Evolutionary conservation across 2,888 invertebrate species (phyloP).

Genomic region (Andrena chrysosceles): DNA sequence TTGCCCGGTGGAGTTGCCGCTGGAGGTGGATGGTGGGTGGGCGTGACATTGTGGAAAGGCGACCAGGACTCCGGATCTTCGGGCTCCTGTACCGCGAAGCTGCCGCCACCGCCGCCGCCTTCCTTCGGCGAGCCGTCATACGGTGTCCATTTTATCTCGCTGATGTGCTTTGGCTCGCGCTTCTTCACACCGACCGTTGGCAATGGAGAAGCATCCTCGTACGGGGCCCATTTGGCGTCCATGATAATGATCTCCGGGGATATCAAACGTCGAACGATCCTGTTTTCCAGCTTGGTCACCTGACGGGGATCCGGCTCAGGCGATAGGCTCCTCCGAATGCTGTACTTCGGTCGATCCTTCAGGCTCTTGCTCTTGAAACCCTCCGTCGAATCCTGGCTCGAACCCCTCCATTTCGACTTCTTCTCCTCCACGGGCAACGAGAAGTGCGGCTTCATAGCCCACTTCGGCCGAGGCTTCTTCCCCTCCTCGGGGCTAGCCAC

Average conservation of each 20-base stretch:
- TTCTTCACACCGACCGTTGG: conserved; percentile 81
- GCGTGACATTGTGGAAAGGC: conserved; percentile 80
- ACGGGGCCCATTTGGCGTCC: conserved; percentile 82
- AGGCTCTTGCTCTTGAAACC: conserved; percentile 80
- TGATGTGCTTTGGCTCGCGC: conserved; percentile 80
- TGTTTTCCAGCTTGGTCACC: conserved; percentile 76
- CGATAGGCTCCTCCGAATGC: conserved; percentile 82
- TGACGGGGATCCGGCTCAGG: conserved; percentile 82
- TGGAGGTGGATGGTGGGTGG: conserved; percentile 81
- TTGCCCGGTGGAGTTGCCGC: conserved; percentile 66
- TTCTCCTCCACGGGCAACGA: conserved; percentile 81
- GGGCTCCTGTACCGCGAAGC: conserved; percentile 69
- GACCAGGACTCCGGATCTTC: conserved; percentile 72
- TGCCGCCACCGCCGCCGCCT: conserved; percentile 5
- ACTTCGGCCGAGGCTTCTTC: conserved; percentile 75
- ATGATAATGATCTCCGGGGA: conserved; percentile 81
- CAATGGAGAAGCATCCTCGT: conserved; percentile 81
- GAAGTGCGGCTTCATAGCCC: conserved; percentile 82
- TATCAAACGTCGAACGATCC: conserved; percentile 79
- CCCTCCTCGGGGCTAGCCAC: conserved; percentile 74
- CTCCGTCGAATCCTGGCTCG: conserved; percentile 72
- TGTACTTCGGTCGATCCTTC: conserved; percentile 81
- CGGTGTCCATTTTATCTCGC: conserved; percentile 82
- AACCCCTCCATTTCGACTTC: conserved; percentile 72
- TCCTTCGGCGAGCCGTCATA: conserved; percentile 77